Conservation (phyloP, 2,113 vertebrate species). For the Stictonetta naevosa region DNA sequence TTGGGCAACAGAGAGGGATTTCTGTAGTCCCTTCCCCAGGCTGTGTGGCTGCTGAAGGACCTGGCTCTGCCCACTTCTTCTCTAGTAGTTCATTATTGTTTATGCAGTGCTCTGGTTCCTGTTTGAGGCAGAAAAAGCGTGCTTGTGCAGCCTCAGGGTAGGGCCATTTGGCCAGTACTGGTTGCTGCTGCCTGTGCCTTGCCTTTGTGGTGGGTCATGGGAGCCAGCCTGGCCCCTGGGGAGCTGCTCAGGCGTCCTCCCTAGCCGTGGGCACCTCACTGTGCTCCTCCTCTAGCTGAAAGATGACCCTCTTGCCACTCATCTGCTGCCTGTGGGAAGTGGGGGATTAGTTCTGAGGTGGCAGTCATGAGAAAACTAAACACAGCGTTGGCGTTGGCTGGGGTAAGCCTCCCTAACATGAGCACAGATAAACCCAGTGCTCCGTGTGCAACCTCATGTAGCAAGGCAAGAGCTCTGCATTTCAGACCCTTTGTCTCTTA, state of each 20-base stretch:
- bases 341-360: background rate
- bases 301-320: background rate
- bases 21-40: fast-evolving
- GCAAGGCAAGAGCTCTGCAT: background rate
- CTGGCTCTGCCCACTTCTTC: background rate
- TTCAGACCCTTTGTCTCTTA: background rate
- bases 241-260: background rate
- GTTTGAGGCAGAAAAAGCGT: background rate
- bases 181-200: background rate
- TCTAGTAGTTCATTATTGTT: background rate
- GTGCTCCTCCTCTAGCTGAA: background rate
- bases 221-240: background rate
- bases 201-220: background rate
- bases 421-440: background rate
- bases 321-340: background rate
- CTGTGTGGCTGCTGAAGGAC: background rate
- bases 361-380: background rate
- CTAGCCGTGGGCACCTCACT: fast-evolving
- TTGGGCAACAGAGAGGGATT: background rate
- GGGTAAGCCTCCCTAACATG: background rate
- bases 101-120: background rate
- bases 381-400: background rate
- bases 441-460: background rate
- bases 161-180: background rate
- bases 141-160: fast-evolving